These are phyloP conservation scores for Punctoribates punctum DNA, from an alignment of 2,888 invertebrate genomes.

Conservation along the genomic window DNA sequence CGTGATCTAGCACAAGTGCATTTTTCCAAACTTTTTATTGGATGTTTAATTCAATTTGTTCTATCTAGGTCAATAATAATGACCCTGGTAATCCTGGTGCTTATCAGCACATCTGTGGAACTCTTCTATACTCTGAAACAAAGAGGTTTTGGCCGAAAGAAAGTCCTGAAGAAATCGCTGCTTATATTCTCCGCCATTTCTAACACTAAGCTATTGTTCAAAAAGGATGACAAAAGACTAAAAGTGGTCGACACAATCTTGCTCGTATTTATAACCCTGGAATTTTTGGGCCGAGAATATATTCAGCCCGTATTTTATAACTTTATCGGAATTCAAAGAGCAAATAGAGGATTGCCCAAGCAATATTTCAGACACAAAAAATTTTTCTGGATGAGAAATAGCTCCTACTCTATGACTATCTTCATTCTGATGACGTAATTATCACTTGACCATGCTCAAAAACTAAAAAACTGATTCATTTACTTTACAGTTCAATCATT, in stretches of 20 bases:
- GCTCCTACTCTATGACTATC: slow-evolving; percentile 32
- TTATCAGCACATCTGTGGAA: slow-evolving; percentile 20
- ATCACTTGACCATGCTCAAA: too few species aligned
- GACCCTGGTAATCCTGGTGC: slow-evolving; percentile 16
- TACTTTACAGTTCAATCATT: slow-evolving; percentile 11
- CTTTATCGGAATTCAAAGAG: slow-evolving; percentile 27
- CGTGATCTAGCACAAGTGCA: too few species aligned
- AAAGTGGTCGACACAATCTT: slow-evolving; percentile 30
- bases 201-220: slow-evolving; percentile 34
- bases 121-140: slow-evolving; percentile 13
- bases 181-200: slow-evolving; percentile 39
- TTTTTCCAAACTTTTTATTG: background rate
- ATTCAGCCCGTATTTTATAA: slow-evolving; percentile 39
- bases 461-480: background rate
- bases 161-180: slow-evolving; percentile 30
- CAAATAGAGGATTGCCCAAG: slow-evolving; percentile 21
- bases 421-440: slow-evolving; percentile 35
- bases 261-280: slow-evolving; percentile 14
- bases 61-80: slow-evolving; percentile 29
- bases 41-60: background rate
- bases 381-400: slow-evolving; percentile 39
- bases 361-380: slow-evolving; percentile 37
- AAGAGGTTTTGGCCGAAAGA: slow-evolving; percentile 3
- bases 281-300: slow-evolving; percentile 39
- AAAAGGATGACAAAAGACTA: slow-evolving; percentile 4